Conservation (phyloP, 2,797 vertebrate species). For the Vultur gryphus region DNA sequence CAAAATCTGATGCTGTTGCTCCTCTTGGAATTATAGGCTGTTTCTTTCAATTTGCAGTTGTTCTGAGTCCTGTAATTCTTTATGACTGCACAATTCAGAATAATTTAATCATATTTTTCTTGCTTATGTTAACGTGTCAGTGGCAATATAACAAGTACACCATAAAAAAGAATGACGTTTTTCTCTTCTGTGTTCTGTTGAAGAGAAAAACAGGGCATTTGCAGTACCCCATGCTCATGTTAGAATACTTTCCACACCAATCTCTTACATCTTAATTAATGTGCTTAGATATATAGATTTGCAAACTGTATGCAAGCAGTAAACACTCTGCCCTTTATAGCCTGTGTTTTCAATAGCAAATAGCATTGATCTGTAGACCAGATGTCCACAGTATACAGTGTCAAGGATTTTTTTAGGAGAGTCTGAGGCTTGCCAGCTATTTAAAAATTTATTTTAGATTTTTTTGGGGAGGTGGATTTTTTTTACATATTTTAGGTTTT, state of each 20-base stretch:
- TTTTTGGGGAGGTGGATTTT: background rate
- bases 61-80: background rate
- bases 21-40: background rate
- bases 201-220: background rate
- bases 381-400: background rate
- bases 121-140: slow-evolving; percentile 8
- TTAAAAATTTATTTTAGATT: background rate
- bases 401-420: background rate
- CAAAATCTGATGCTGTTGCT: background rate
- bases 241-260: background rate
- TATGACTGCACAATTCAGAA: slow-evolving; percentile 33
- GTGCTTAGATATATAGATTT: background rate
- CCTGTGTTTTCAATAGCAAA: background rate
- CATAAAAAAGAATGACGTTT: background rate
- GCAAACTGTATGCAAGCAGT: background rate
- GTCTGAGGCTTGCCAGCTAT: background rate
- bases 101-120: slow-evolving; percentile 44
- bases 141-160: background rate
- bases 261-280: background rate
- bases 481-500: background rate
- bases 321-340: background rate
- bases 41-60: background rate
- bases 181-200: background rate
- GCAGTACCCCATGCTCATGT: background rate
- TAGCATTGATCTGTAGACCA: background rate